Evolutionary conservation across 2,113 vertebrate species (phyloP), one percentile per base, ranked within the genome.

Genomic region (Nothoprocta perdicaria): DNA sequence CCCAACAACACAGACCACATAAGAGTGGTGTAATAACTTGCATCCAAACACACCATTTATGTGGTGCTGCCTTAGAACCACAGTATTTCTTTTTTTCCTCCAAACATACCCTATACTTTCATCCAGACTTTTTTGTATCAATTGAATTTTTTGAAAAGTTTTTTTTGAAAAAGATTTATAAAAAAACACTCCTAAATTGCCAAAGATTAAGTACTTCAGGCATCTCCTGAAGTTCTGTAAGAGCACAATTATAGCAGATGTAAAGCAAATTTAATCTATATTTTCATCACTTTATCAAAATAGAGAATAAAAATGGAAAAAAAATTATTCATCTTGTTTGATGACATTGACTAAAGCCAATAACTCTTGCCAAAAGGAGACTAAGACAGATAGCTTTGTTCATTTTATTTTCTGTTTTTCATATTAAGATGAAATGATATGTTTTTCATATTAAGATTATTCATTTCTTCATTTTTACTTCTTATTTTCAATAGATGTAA

Each of bases 211-310:
- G 27, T 57, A 78, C 15, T 89, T 88, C 80, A 74, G 73, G 78
- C 84, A 92, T 58, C 27, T 82, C 18, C 62, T 92, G 61, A 91
- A 78, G 33, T 55, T 93, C 45, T 78, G 9, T 89, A 66, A 89
- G 79, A 89, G 43, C 8, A 46, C 91, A 88, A 94, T 69, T 88
- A 24, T 83, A 88, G 33, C 80, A 94, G 80, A 92, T 87, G 72
- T 78, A 82, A 82, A 94, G 43, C 31, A 94, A 43, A 88, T 81
- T 12, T 95, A 94, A 86, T 77, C 89, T 33, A 14, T 67, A 63
- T 90, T 86, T 95, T 88, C 66, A 80, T 68, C 38, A 91, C 63
- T 88, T 88, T 90, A 83, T 80, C 73, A 86, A 86, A 84, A 63
- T 33, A 52, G 38, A 86, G 66, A 68, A 63, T 72, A 90, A 86